A percentile compares a stretch with the other conserved stretches of the same genome.
Conservation (phyloP, 2,797 vertebrate genomes). For the Chrysocyon brachyurus region DNA sequence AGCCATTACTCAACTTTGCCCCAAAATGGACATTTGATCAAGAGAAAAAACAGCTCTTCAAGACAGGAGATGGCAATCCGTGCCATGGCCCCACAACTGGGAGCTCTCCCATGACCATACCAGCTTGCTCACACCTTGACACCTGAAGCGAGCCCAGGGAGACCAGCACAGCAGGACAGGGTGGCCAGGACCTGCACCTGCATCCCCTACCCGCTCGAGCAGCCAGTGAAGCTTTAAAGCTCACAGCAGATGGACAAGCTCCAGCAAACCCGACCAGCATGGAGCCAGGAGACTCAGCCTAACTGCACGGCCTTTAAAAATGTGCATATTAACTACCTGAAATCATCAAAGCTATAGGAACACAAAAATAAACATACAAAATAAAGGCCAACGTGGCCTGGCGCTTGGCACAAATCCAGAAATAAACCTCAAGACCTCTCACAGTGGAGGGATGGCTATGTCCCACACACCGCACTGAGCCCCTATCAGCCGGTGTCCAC, state of each 20-base stretch:
- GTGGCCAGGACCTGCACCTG: background rate
- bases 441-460: background rate
- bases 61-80: background rate
- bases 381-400: background rate
- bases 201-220: background rate
- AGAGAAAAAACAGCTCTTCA: background rate
- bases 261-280: background rate
- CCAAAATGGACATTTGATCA: background rate
- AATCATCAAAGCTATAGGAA: background rate
- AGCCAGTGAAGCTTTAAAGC: too few relatives aligned
- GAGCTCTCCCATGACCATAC: background rate
- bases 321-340: background rate
- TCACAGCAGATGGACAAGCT: background rate
- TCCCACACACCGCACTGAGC: background rate
- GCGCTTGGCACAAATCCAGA: background rate
- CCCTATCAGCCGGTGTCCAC: background rate
- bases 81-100: background rate
- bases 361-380: background rate
- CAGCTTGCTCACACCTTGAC: background rate
- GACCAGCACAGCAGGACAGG: background rate
- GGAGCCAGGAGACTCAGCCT: background rate
- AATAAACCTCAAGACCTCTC: background rate
- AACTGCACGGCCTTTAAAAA: background rate
- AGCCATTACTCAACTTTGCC: background rate
- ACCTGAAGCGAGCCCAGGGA: background rate